A percentile compares a stretch with the other conserved stretches of the same genome.
Conservation (phyloP, 2,113 vertebrate species). For the Pyxicephalus adspersus region DNA sequence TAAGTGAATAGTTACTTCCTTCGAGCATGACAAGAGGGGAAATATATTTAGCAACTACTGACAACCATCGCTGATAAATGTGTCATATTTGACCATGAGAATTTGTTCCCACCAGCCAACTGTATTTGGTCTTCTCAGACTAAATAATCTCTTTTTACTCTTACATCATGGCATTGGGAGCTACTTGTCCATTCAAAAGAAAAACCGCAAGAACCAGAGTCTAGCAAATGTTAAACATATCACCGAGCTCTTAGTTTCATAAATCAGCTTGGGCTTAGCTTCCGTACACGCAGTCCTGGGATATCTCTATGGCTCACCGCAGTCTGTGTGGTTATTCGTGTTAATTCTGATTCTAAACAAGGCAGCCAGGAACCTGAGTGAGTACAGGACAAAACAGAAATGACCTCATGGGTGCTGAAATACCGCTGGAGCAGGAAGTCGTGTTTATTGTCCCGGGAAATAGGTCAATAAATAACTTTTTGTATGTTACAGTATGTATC, state of each 20-base stretch:
- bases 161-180: conserved; percentile 15
- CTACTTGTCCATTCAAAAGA: conserved; percentile 1
- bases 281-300: background rate
- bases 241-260: conserved; percentile 17
- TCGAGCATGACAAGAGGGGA: background rate
- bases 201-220: conserved; percentile 33
- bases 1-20: too few relatives aligned
- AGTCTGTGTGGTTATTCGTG: background rate
- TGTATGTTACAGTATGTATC: background rate
- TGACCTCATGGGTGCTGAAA: conserved; percentile 25
- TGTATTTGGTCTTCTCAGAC: conserved; percentile 4
- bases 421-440: background rate
- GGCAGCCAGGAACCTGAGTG: background rate
- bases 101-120: background rate
- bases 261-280: conserved; percentile 2
- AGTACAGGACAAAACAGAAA: background rate
- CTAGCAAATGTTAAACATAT: conserved; percentile 48
- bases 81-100: conserved; percentile 8
- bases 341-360: background rate
- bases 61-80: background rate
- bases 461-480: background rate
- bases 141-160: conserved; percentile 23
- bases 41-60: background rate
- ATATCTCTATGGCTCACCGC: background rate
- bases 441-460: background rate